Evolutionary conservation across 2,888 invertebrate species (phyloP), one percentile per base, ranked within the genome.

Genomic region (Dryococelus australis): DNA sequence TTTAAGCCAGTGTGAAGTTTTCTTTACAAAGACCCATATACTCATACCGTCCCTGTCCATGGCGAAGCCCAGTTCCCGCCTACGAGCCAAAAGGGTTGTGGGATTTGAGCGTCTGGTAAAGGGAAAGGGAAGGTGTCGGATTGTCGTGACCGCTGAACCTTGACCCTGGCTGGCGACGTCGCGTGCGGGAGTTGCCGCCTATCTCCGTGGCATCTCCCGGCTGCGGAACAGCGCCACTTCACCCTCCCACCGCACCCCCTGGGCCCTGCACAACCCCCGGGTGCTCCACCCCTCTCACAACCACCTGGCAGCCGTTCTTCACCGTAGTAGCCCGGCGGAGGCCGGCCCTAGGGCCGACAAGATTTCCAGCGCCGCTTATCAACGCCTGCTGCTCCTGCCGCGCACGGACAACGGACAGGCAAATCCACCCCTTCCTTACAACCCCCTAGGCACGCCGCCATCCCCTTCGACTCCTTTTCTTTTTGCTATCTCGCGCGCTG

Each of bases 81-180:
- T 8, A 16, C 2, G 10, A 10, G 8, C 47, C 35, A 35, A 35
- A 35, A 35, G 47, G 8, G 47, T 47, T 47, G 47, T 10, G 16
- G 47, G 47, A 8, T 16, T 10, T 8, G 35, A 35, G 35, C 1
- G 35, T 1, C 35, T 3, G 35, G 35, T 3, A 35, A 35, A 4
- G 13, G 51, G 51, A 12, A 8, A 65, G 65, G 0, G 24, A n/a
- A 65, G 65, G 65, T 65, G 65, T 65, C 65, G 65, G 65, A 1
- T 65, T 65, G 65, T 65, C 65, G 65, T 65, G 65, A 65, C 65
- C 65, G 65, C 24, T n/a, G 65, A n/a, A 65, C 65, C 65, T 65
- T 65, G 65, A 65, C 65, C 65, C 65, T 65, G 65, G 24, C n/a
- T 65, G 1, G 65, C n/a, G 65, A 65, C 65, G 65, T 65, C 65